A percentile compares a stretch with the other conserved stretches of the same genome.
phyloP scores from a whole-genome alignment of 2,888 invertebrate genomes.

The Catocala nupta region DNA sequence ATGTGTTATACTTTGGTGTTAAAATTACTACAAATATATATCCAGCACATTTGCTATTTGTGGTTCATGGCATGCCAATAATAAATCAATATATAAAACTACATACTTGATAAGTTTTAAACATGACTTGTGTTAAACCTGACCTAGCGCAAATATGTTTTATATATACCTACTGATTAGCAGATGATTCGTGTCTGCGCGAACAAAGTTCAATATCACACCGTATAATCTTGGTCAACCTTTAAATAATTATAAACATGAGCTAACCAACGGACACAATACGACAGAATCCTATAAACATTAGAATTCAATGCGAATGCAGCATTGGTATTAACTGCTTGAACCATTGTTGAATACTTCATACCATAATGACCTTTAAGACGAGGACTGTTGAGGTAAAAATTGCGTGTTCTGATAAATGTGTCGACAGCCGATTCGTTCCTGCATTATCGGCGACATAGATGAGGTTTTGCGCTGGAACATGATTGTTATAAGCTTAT shows the following conservation, averaged over 20 bases:
- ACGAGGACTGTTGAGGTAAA: background rate
- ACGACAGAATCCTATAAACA: background rate
- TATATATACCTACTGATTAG: too few relatives aligned
- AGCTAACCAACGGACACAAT: background rate
- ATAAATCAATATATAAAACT: too few relatives aligned
- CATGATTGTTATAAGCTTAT: background rate
- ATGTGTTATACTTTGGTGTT: too few relatives aligned
- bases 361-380: conserved; percentile 17
- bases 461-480: background rate
- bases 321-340: background rate
- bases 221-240: too few relatives aligned
- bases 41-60: too few relatives aligned
- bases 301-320: background rate
- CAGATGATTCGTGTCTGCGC: too few relatives aligned
- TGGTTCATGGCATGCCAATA: too few relatives aligned
- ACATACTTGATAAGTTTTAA: too few relatives aligned
- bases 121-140: too few relatives aligned
- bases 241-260: background rate
- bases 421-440: background rate
- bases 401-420: background rate
- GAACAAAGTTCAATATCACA: too few relatives aligned
- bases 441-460: background rate
- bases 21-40: too few relatives aligned
- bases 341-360: background rate
- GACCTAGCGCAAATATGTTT: too few relatives aligned